Percentiles rank a stretch among this genome's conserved stretches.
Conservation (phyloP, 1,140 invertebrate genomes). For the Centruroides vittatus region DNA sequence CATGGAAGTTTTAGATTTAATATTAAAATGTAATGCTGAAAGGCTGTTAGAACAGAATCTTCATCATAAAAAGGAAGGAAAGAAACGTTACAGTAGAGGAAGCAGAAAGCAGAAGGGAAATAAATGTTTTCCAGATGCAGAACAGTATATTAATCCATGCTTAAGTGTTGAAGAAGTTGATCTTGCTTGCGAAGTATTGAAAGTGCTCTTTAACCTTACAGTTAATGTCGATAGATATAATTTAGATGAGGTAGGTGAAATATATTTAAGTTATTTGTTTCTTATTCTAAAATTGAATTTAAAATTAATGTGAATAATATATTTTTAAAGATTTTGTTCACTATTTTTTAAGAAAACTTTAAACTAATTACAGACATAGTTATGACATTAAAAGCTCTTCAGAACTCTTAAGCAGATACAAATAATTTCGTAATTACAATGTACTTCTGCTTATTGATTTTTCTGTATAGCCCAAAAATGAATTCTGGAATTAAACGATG, state of each 20-base stretch:
- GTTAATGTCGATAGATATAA: constrained; percentile 33
- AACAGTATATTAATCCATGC: constrained; percentile 5
- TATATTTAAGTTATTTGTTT: neutral
- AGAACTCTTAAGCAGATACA: no score
- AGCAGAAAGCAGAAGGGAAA: constrained; percentile 1
- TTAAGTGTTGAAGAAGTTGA: constrained; percentile 46
- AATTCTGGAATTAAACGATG: no score
- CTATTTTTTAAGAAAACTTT: no score
- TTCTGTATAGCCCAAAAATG: no score
- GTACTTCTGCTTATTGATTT: no score
- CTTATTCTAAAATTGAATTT: neutral
- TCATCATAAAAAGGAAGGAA: constrained; percentile 8
- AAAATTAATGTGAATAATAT: no score
- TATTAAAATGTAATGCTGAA: constrained; percentile 37
- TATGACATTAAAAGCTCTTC: no score
- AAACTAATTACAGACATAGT: no score
- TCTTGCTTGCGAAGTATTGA: constrained; percentile 66
- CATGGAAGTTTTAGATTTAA: constrained; percentile 60
- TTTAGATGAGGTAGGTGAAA: constrained; percentile 29
- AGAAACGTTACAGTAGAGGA: constrained; percentile 7
- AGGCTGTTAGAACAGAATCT: constrained; percentile 13
- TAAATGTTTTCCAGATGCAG: neutral
- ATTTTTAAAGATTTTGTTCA: no score
- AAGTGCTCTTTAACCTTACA: constrained; percentile 78
- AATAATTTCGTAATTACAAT: no score